Conservation (phyloP, 2,113 vertebrate species). For the Eudyptes chrysolophus region DNA sequence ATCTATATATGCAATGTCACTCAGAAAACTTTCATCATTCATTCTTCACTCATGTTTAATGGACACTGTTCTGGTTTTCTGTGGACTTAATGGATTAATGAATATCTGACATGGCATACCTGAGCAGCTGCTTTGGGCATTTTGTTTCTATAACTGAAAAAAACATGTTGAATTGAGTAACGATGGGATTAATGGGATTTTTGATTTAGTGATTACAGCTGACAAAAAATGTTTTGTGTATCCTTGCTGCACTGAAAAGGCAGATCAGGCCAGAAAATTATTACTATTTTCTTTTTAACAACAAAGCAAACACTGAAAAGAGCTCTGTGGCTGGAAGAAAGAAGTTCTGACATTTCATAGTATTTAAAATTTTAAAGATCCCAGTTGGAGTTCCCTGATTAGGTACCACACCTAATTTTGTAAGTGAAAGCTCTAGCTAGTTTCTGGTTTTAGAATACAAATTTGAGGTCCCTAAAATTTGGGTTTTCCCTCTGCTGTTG, state of each 20-base stretch:
- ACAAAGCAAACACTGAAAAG: background rate
- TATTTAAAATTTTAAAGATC: background rate
- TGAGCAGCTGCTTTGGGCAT: constrained; percentile 22
- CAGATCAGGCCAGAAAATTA: background rate
- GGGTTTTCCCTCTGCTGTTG: background rate
- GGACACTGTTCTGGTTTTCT: background rate
- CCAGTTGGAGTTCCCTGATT: background rate
- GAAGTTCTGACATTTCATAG: background rate
- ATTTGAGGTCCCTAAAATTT: background rate
- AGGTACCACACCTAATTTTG: background rate
- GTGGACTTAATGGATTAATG: constrained; percentile 18
- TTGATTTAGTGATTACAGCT: constrained; percentile 11
- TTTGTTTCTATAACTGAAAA: constrained; percentile 4
- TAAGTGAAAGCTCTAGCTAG: background rate
- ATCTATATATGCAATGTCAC: background rate
- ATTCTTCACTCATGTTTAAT: background rate
- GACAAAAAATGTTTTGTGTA: constrained; percentile 9
- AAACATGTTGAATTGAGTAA: constrained; percentile 13
- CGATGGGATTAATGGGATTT: constrained; percentile 33
- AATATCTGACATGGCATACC: constrained; percentile 18
- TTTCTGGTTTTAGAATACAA: background rate
- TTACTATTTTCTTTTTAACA: background rate
- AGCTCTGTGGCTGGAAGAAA: background rate
- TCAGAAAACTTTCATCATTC: background rate
- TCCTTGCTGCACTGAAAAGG: background rate